These are phyloP conservation scores for Anorthoa munda DNA, from an alignment of 2,888 invertebrate genomes.

Conservation along the genomic window DNA sequence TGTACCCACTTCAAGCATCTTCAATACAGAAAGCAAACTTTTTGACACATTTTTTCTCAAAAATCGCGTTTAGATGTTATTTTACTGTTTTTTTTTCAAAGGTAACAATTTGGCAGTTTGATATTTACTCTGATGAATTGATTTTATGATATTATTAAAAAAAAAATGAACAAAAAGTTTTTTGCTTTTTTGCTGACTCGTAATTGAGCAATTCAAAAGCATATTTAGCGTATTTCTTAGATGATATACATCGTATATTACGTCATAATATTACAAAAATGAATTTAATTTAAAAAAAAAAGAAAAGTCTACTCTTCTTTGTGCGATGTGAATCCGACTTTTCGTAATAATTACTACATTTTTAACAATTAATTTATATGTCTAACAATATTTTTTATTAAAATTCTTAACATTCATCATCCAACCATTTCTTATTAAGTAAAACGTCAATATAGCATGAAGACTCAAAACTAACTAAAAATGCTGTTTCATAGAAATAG, in stretches of 20 bases:
- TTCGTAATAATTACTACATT: slow-evolving; percentile 78
- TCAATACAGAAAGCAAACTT: slow-evolving; percentile 65
- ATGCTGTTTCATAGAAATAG: slow-evolving; percentile 45
- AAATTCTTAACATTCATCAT: slow-evolving; percentile 78
- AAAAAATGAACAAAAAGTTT: background rate
- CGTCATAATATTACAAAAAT: slow-evolving; percentile 7
- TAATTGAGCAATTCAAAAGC: slow-evolving; percentile 64
- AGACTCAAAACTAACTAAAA: slow-evolving; percentile 50
- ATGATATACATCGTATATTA: slow-evolving; percentile 14
- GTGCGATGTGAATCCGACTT: slow-evolving; percentile 88
- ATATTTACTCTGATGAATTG: slow-evolving; percentile 57
- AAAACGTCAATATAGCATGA: slow-evolving; percentile 79
- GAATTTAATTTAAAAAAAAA: slow-evolving; percentile 14
- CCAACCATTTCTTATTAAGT: slow-evolving; percentile 78
- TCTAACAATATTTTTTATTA: slow-evolving; percentile 71
- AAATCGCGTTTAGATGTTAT: slow-evolving; percentile 58
- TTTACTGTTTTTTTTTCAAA: slow-evolving; percentile 56
- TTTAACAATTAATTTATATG: slow-evolving; percentile 82
- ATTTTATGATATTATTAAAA: slow-evolving; percentile 30
- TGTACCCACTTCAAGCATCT: slow-evolving; percentile 64
- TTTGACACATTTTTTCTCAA: slow-evolving; percentile 75
- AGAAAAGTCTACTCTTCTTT: slow-evolving; percentile 81
- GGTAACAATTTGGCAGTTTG: slow-evolving; percentile 78
- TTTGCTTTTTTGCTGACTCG: slow-evolving; percentile 48
- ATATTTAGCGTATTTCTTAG: slow-evolving; percentile 28